Conservation (phyloP, 2,888 invertebrate species). For the Meta bourneti region DNA sequence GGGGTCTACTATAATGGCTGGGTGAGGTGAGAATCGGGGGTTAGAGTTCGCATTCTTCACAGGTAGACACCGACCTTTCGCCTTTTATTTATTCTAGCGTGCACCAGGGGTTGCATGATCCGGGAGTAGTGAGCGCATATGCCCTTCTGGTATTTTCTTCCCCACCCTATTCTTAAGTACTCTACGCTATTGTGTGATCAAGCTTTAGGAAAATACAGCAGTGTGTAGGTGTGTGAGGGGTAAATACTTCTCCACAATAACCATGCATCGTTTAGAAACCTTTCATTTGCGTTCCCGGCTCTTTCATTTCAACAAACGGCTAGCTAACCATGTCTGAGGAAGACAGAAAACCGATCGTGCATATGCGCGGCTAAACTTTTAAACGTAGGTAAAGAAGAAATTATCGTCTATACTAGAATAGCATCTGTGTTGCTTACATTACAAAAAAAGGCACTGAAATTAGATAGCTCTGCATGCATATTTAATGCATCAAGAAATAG, state of each 20-base stretch:
- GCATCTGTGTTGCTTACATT: too few relatives aligned
- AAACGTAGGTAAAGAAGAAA: too few relatives aligned
- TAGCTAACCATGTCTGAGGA: too few relatives aligned
- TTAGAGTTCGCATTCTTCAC: slow-evolving; percentile 65
- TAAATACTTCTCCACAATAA: neutral
- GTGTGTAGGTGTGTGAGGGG: neutral
- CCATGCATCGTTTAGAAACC: too few relatives aligned
- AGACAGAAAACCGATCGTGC: too few relatives aligned
- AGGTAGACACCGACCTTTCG: slow-evolving; percentile 41
- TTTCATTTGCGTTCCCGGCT: too few relatives aligned
- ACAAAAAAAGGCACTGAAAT: too few relatives aligned
- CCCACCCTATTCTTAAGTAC: neutral
- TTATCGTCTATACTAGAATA: too few relatives aligned
- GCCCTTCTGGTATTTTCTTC: neutral
- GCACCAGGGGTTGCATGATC: slow-evolving; percentile 53
- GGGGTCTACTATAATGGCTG: slow-evolving; percentile 43
- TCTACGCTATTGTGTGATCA: slow-evolving; percentile 10
- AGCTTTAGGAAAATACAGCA: neutral
- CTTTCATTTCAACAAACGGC: too few relatives aligned
- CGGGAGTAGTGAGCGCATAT: slow-evolving; percentile 7
- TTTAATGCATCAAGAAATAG: too few relatives aligned
- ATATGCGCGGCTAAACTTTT: too few relatives aligned
- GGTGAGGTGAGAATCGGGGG: slow-evolving; percentile 59
- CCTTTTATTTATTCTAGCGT: slow-evolving; percentile 55
- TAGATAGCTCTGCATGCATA: too few relatives aligned